Conservation (phyloP, 1,140 invertebrate species). For the Drosophila paulistorum region DNA sequence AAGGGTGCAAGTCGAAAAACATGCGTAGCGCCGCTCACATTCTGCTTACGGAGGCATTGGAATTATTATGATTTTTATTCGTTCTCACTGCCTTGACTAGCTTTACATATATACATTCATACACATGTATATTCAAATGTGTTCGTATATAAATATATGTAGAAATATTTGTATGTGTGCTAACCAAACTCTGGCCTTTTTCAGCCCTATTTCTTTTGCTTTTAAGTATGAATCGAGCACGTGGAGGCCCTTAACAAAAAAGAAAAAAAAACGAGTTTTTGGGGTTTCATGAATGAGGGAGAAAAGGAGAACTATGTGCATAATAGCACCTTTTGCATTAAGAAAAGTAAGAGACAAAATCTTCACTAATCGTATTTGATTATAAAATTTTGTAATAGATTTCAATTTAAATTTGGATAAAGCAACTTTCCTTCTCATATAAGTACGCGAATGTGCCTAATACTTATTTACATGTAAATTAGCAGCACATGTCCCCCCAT, state of each 20-base stretch:
- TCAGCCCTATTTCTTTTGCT: background rate
- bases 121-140: background rate
- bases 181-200: background rate
- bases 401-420: constrained; percentile 56
- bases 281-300: background rate
- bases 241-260: background rate
- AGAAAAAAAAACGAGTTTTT: constrained; percentile 25
- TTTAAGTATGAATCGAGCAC: constrained; percentile 1
- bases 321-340: background rate
- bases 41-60: constrained; percentile 56
- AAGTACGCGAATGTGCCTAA: constrained; percentile 51
- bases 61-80: constrained; percentile 71
- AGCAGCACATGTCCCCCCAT: constrained; percentile 29
- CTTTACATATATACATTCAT: constrained; percentile 15
- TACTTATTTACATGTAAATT: constrained; percentile 73
- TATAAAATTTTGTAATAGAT: constrained; percentile 48
- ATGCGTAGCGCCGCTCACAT: constrained; percentile 38
- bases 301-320: no score
- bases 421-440: constrained; percentile 29
- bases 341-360: constrained; percentile 52
- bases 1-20: constrained; percentile 13
- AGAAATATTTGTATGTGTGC: background rate
- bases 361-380: constrained; percentile 73
- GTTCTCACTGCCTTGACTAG: constrained; percentile 44
- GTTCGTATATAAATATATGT: background rate